Conservation (phyloP, 2,797 vertebrate genomes). For the Anniella stebbinsi region DNA sequence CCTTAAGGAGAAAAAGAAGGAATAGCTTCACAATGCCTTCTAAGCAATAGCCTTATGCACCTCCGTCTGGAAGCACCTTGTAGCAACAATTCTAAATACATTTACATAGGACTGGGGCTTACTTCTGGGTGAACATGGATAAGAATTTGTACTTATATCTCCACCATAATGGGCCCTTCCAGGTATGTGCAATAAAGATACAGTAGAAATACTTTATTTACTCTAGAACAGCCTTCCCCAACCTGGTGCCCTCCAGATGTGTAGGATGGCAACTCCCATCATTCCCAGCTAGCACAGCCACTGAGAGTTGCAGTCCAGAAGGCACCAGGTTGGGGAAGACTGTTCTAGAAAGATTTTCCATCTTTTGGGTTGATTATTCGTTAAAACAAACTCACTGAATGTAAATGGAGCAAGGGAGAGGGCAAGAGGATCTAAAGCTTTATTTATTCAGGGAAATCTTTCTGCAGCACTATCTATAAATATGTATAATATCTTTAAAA, state of each 20-base stretch:
- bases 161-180: background rate
- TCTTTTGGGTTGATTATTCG: slow-evolving; percentile 43
- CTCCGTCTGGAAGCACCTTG: too few species aligned
- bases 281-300: too few species aligned
- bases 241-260: too few species aligned
- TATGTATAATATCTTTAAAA: slow-evolving; percentile 71
- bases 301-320: too few species aligned
- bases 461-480: slow-evolving; percentile 66
- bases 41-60: too few species aligned
- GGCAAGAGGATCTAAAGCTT: slow-evolving; percentile 27
- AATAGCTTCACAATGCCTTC: too few species aligned
- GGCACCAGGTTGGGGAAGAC: too few species aligned
- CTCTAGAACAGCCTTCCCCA: background rate
- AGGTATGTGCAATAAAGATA: background rate
- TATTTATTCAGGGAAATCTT: slow-evolving; percentile 59
- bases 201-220: slow-evolving; percentile 7
- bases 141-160: background rate
- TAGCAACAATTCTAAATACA: background rate
- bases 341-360: slow-evolving; percentile 20
- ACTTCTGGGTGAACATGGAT: background rate
- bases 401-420: background rate
- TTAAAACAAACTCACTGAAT: slow-evolving; percentile 40
- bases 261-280: too few species aligned
- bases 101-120: background rate
- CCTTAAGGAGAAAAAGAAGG: too few species aligned